Evolutionary conservation across 2,113 vertebrate genomes (phyloP).

Genomic region (Ramphastos sulfuratus): DNA sequence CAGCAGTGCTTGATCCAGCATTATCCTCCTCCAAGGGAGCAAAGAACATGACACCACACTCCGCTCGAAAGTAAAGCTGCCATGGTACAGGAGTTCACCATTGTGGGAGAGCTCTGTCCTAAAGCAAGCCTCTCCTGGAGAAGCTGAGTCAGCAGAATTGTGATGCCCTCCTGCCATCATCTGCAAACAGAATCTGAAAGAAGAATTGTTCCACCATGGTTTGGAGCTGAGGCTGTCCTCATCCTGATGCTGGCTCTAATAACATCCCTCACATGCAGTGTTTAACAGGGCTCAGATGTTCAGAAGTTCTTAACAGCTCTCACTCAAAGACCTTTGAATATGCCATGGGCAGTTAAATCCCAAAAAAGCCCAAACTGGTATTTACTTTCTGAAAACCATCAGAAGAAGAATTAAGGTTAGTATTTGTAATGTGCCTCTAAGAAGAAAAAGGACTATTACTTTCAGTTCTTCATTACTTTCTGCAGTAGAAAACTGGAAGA

Average conservation of each 20-base stretch:
- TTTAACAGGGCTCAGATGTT: constrained; percentile 12
- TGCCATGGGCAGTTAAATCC: not conserved
- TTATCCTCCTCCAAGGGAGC: not conserved
- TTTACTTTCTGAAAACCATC: not conserved
- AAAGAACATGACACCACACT: not conserved
- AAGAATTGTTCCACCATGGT: not conserved
- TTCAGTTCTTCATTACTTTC: not conserved
- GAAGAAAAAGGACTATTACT: not conserved
- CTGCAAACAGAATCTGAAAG: constrained; percentile 30
- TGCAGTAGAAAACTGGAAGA: not conserved
- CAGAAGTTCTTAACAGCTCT: not conserved
- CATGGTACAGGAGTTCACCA: not conserved
- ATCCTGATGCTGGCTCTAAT: not conserved
- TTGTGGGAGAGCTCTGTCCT: constrained; percentile 2
- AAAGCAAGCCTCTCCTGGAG: constrained; percentile 12
- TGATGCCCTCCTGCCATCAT: not conserved
- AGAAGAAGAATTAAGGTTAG: constrained; percentile 51
- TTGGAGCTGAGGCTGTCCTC: not conserved
- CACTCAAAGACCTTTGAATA: constrained; percentile 7
- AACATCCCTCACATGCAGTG: not conserved
- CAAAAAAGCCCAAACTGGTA: not conserved
- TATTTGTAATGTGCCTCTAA: constrained; percentile 25
- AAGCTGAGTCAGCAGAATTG: constrained; percentile 16
- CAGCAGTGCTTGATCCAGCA: not conserved
- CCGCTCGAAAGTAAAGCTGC: not conserved